A percentile compares a stretch with the other conserved stretches of the same genome.
Evolutionary conservation across 1,140 invertebrate species (phyloP).

Genomic region (Pissodes strobi): DNA sequence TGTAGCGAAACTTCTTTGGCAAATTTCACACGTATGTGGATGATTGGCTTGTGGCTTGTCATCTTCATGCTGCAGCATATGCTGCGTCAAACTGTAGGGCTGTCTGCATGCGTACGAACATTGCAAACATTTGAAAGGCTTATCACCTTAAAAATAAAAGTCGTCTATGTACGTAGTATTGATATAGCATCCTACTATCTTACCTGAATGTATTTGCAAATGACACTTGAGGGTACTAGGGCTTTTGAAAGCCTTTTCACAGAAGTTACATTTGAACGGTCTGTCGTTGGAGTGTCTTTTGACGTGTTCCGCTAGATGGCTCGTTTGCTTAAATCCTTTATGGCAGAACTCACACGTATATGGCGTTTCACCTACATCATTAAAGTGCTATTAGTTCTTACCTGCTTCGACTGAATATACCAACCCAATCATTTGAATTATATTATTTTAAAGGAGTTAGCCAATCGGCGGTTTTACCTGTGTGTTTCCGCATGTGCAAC

Average conservation of each 20-base stretch:
- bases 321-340: conserved; percentile 42
- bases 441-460: too few species aligned
- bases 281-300: conserved; percentile 50
- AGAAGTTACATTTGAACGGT: conserved; percentile 47
- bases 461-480: too few species aligned
- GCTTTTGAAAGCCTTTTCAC: conserved; percentile 46
- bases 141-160: conserved; percentile 4
- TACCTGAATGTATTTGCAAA: conserved; percentile 47
- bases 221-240: conserved; percentile 42
- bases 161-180: not conserved
- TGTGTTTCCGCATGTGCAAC: conserved; percentile 47
- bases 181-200: not conserved
- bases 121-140: conserved; percentile 20
- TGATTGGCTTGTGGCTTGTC: conserved; percentile 6
- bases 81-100: conserved; percentile 9
- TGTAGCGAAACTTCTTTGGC: conserved; percentile 3
- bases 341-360: conserved; percentile 44
- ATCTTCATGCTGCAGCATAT: conserved; percentile 12
- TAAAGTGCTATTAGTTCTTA: too few species aligned
- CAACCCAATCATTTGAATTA: too few species aligned
- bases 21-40: conserved; percentile 2
- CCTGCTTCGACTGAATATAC: too few species aligned
- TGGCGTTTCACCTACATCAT: conserved; percentile 50
- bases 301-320: conserved; percentile 47
- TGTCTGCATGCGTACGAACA: conserved; percentile 11